A percentile compares a stretch with the other conserved stretches of the same genome.
Conservation (phyloP, 2,113 vertebrate species). For the Nerophis ophidion region DNA sequence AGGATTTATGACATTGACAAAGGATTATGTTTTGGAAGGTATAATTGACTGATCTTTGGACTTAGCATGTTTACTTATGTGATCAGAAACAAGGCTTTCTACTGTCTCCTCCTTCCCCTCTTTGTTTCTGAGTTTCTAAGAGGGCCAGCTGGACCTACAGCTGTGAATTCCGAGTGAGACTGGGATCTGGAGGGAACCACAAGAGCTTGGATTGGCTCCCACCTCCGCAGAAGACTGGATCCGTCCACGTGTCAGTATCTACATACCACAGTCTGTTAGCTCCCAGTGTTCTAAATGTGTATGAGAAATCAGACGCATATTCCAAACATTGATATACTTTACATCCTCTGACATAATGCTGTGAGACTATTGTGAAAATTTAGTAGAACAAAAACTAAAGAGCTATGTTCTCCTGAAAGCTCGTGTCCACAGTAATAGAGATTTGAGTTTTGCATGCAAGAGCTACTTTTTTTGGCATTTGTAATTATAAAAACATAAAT, state of each 20-base stretch:
- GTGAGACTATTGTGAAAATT: not conserved
- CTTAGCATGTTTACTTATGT: not conserved
- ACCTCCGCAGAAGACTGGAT: slow-evolving; percentile 42
- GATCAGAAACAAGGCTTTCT: not conserved
- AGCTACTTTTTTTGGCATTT: too few species aligned
- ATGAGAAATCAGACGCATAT: slow-evolving; percentile 2
- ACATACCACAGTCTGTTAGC: slow-evolving; percentile 14
- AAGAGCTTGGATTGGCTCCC: slow-evolving; percentile 34
- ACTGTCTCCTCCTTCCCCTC: not conserved
- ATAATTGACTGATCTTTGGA: not conserved
- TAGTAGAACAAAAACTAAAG: too few species aligned
- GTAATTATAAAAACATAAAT: too few species aligned
- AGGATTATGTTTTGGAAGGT: not conserved
- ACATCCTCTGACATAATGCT: slow-evolving; percentile 13
- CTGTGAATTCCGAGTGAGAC: slow-evolving; percentile 44
- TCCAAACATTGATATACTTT: slow-evolving; percentile 10
- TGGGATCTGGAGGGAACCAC: slow-evolving; percentile 44
- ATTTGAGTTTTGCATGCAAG: too few species aligned
- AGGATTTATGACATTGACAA: not conserved
- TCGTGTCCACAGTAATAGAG: too few species aligned
- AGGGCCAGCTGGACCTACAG: slow-evolving; percentile 50
- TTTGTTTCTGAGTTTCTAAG: slow-evolving; percentile 19
- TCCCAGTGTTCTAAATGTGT: slow-evolving; percentile 16
- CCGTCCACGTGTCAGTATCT: slow-evolving; percentile 39
- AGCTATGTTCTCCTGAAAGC: too few species aligned